Evolutionary conservation across 2,113 vertebrate species (phyloP).

Genomic region (Callopanchax toddi): DNA sequence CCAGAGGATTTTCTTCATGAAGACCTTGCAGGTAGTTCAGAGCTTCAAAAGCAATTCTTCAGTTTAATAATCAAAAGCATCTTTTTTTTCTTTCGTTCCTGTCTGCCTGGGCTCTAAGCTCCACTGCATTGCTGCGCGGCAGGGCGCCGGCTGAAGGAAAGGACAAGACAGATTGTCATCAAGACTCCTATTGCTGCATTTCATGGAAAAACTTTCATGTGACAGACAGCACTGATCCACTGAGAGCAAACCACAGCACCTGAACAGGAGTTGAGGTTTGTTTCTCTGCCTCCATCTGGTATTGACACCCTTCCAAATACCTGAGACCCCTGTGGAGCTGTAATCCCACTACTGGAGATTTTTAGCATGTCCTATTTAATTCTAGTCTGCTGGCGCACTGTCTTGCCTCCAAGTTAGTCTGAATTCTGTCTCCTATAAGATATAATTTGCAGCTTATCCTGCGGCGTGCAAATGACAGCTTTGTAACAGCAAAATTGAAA

Average conservation of each 20-base stretch:
- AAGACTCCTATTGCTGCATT: conserved; percentile 34
- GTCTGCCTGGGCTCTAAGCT: conserved; percentile 34
- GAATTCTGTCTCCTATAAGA: conserved; percentile 10
- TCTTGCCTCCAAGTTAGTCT: conserved; percentile 35
- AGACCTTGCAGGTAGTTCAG: conserved; percentile 41
- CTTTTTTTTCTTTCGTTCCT: conserved; percentile 30
- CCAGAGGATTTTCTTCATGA: conserved; percentile 35
- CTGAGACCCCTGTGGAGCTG: conserved; percentile 42
- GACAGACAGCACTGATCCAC: conserved; percentile 39
- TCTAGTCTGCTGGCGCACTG: conserved; percentile 37
- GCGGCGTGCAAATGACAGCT: not conserved
- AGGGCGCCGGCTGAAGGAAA: conserved; percentile 45
- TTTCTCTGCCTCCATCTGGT: conserved; percentile 52
- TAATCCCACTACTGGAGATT: conserved; percentile 41
- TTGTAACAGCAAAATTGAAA: not conserved
- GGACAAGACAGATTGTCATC: conserved; percentile 54
- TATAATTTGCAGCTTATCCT: not conserved
- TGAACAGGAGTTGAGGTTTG: conserved; percentile 47
- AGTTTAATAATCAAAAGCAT: conserved; percentile 56
- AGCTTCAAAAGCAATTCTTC: conserved; percentile 36
- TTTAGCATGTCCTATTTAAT: conserved; percentile 54
- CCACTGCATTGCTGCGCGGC: conserved; percentile 26
- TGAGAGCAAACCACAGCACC: conserved; percentile 46
- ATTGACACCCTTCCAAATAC: conserved; percentile 49
- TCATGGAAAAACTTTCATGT: conserved; percentile 44